phyloP scores from a whole-genome alignment of 2,797 vertebrate genomes.

The Poecilia gillii region DNA sequence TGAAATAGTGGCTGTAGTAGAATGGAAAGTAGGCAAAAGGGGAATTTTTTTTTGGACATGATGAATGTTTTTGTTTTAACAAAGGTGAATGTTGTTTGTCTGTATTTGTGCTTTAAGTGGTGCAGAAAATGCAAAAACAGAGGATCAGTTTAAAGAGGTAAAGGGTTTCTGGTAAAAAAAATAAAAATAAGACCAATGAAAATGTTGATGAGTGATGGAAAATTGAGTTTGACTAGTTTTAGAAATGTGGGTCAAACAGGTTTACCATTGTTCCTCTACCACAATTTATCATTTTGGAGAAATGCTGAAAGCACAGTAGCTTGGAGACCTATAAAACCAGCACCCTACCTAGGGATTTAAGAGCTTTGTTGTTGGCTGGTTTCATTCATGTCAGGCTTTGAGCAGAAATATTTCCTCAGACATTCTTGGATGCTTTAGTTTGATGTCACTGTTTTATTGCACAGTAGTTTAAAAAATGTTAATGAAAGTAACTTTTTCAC shows the following conservation, averaged over 20 bases:
- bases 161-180: neutral
- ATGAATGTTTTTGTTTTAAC: neutral
- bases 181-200: neutral
- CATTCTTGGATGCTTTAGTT: neutral
- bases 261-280: no score
- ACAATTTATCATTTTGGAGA: neutral
- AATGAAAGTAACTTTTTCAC: neutral
- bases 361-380: neutral
- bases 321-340: neutral
- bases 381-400: neutral
- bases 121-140: neutral
- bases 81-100: neutral
- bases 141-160: neutral
- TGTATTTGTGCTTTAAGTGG: neutral
- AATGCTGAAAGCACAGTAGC: neutral
- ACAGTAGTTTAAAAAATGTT: neutral
- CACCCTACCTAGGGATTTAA: neutral
- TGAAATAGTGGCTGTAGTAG: conserved; percentile 12
- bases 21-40: conserved; percentile 8
- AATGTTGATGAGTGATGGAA: neutral
- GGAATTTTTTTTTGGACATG: neutral
- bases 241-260: neutral
- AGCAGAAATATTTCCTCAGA: neutral
- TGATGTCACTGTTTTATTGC: neutral
- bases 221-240: neutral